phyloP scores from a whole-genome alignment of 2,888 invertebrate species.

The Tholera decimalis region DNA sequence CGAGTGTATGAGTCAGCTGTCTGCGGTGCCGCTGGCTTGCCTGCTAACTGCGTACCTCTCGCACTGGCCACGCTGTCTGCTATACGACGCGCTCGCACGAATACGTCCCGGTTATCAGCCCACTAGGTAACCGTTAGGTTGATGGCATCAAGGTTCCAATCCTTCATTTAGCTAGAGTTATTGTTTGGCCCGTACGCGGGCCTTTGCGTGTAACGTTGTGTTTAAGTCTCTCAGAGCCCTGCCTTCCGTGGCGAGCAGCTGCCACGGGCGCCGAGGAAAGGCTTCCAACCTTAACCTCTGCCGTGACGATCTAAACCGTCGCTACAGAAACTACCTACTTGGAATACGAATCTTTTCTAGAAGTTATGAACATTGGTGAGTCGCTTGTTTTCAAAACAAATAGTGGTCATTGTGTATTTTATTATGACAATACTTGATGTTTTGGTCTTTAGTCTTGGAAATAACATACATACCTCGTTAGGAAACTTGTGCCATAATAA shows the following conservation, averaged over 20 bases:
- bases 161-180: conserved; percentile 70
- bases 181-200: conserved; percentile 75
- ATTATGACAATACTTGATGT: conserved; percentile 36
- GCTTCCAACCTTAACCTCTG: conserved; percentile 56
- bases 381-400: conserved; percentile 73
- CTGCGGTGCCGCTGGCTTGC: conserved; percentile 68
- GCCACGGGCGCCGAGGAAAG: conserved; percentile 61
- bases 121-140: conserved; percentile 89
- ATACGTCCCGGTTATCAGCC: conserved; percentile 88
- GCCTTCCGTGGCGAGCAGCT: conserved; percentile 61
- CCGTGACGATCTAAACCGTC: conserved; percentile 50
- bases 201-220: conserved; percentile 82
- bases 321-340: conserved; percentile 53
- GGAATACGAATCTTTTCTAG: conserved; percentile 54
- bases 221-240: conserved; percentile 83
- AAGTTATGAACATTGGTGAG: conserved; percentile 71
- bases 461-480: conserved; percentile 37
- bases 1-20: conserved; percentile 73
- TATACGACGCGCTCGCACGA: conserved; percentile 75
- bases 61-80: conserved; percentile 73
- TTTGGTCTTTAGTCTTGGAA: conserved; percentile 30
- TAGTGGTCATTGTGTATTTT: conserved; percentile 61
- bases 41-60: conserved; percentile 65
- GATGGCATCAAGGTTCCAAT: conserved; percentile 79
- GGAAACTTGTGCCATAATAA: conserved; percentile 69